Evolutionary conservation across 1,140 invertebrate genomes (phyloP).

Genomic region (Diorhabda sublineata): DNA sequence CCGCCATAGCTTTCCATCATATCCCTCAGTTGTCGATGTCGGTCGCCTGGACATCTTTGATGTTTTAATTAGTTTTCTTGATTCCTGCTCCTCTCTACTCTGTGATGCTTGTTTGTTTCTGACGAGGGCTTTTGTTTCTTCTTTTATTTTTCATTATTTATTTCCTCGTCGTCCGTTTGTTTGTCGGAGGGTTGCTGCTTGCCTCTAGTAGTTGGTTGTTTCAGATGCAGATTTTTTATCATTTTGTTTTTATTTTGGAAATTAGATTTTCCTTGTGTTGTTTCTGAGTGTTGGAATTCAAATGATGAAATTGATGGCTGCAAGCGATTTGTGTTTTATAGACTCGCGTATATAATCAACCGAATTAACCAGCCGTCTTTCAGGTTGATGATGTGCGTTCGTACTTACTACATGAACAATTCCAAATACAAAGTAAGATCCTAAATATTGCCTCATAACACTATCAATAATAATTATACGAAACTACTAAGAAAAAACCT

Average conservation of each 20-base stretch:
- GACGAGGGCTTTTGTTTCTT: slow-evolving; percentile 17
- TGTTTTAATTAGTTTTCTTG: slow-evolving; percentile 46
- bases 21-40: slow-evolving; percentile 17
- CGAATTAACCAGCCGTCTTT: no score
- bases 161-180: neutral
- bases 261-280: slow-evolving; percentile 1
- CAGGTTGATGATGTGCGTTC: no score
- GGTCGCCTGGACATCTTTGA: slow-evolving; percentile 38
- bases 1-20: neutral
- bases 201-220: slow-evolving; percentile 1
- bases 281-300: neutral
- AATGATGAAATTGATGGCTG: neutral
- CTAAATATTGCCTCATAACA: no score
- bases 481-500: no score
- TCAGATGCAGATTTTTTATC: neutral
- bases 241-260: neutral
- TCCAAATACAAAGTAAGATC: no score
- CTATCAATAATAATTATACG: no score
- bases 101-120: slow-evolving; percentile 12
- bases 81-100: slow-evolving; percentile 19
- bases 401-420: no score
- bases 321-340: neutral
- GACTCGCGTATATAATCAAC: no score
- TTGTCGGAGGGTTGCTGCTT: slow-evolving; percentile 1
- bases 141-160: slow-evolving; percentile 15